A percentile compares a stretch with the other conserved stretches of the same genome.
Evolutionary conservation across 2,797 vertebrate genomes (phyloP).

Genomic region (Amblyraja radiata): DNA sequence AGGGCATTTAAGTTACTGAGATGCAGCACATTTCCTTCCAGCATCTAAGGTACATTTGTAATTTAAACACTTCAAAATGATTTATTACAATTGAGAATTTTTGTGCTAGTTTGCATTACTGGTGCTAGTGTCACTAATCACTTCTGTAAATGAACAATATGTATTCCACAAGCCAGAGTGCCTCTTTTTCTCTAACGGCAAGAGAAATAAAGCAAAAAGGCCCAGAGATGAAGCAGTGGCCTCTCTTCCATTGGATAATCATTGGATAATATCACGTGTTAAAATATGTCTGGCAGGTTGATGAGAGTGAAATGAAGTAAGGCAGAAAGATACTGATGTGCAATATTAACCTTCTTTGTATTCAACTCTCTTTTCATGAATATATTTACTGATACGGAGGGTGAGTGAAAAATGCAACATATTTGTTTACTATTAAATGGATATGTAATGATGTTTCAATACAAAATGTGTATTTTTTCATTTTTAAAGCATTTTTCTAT

Average conservation of each 20-base stretch:
- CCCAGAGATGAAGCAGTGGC: background rate
- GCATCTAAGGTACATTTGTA: background rate
- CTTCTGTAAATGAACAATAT: background rate
- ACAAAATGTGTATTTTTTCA: background rate
- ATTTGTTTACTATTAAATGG: background rate
- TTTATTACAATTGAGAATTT: background rate
- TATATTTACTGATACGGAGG: background rate
- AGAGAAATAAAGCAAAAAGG: background rate
- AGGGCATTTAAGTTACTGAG: background rate
- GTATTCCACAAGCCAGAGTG: background rate
- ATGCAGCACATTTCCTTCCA: background rate
- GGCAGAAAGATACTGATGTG: background rate
- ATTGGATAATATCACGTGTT: background rate
- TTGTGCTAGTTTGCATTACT: background rate
- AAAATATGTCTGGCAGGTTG: background rate
- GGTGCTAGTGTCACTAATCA: background rate
- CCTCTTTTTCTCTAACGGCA: background rate
- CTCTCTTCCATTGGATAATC: background rate
- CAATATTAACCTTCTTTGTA: too few relatives aligned
- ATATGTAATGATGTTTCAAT: background rate
- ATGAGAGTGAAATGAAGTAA: background rate
- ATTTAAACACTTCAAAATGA: slow-evolving; percentile 1
- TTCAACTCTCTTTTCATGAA: background rate
- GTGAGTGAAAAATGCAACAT: background rate
- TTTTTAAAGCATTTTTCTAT: background rate